These are phyloP conservation scores for Muscicapa striata DNA, from an alignment of 2,797 vertebrate genomes.

Conservation along the genomic window DNA sequence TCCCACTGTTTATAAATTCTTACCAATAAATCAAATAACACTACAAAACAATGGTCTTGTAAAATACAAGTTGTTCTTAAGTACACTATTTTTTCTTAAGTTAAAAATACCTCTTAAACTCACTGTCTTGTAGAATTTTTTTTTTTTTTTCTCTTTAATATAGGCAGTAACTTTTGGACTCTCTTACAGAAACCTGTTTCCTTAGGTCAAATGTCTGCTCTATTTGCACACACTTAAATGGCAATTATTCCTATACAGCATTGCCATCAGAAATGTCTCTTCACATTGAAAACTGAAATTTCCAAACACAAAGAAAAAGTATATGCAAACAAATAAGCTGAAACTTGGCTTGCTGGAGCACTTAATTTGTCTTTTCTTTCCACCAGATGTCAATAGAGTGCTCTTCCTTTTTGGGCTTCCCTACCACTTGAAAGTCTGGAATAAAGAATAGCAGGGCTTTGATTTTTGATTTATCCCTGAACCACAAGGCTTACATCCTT, in stretches of 20 bases:
- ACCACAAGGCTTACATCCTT: neutral
- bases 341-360: neutral
- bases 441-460: neutral
- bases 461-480: neutral
- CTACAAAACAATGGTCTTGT: neutral
- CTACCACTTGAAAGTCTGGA: neutral
- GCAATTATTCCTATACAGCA: neutral
- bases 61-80: neutral
- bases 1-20: neutral
- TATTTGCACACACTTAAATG: neutral
- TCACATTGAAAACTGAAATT: neutral
- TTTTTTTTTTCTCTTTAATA: neutral
- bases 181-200: neutral
- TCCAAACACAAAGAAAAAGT: neutral
- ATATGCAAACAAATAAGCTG: neutral
- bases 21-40: neutral
- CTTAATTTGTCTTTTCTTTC: neutral
- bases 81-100: neutral
- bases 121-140: neutral
- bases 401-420: neutral
- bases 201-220: neutral
- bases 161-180: neutral
- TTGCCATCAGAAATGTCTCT: neutral
- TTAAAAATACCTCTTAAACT: neutral
- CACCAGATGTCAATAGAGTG: constrained; percentile 23